phyloP scores from a whole-genome alignment of 2,888 invertebrate genomes.

The Yponomeuta plumbellus region DNA sequence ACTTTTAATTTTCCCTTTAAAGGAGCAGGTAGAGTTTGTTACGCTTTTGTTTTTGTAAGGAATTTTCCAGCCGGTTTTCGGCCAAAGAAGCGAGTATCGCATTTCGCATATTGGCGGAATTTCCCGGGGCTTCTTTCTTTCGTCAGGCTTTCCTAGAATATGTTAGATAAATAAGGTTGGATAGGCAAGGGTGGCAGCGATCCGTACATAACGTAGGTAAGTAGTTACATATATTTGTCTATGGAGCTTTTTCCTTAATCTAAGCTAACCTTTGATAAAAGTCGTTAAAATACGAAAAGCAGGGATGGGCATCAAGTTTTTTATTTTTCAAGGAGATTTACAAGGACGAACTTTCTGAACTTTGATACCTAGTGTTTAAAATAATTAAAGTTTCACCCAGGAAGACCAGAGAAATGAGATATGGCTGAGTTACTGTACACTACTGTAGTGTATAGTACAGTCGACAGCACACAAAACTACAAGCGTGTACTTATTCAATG shows the following conservation, averaged over 20 bases:
- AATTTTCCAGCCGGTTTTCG: slow-evolving; percentile 59
- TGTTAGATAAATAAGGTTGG: slow-evolving; percentile 25
- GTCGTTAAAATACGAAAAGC: too few species aligned
- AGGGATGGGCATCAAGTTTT: too few species aligned
- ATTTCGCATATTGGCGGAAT: slow-evolving; percentile 43
- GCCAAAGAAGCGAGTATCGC: slow-evolving; percentile 51
- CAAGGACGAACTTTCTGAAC: too few species aligned
- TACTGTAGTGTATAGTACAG: too few species aligned
- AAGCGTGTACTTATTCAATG: too few species aligned
- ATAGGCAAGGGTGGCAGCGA: background rate
- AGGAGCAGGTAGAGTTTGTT: slow-evolving; percentile 35
- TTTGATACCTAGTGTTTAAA: too few species aligned
- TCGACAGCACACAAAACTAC: too few species aligned
- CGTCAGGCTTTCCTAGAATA: slow-evolving; percentile 47
- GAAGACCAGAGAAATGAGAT: too few species aligned
- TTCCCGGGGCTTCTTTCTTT: slow-evolving; percentile 44
- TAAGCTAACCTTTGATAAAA: too few species aligned
- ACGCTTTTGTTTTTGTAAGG: slow-evolving; percentile 40
- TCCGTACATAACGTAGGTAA: background rate
- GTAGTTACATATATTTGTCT: background rate
- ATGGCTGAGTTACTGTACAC: too few species aligned
- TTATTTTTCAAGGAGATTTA: too few species aligned
- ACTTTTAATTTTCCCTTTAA: slow-evolving; percentile 35
- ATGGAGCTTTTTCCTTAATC: background rate
- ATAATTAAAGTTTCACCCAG: too few species aligned